Evolutionary conservation across 2,888 invertebrate species (phyloP), one percentile per base, ranked within the genome.

Genomic region (Copidosoma aretas): DNA sequence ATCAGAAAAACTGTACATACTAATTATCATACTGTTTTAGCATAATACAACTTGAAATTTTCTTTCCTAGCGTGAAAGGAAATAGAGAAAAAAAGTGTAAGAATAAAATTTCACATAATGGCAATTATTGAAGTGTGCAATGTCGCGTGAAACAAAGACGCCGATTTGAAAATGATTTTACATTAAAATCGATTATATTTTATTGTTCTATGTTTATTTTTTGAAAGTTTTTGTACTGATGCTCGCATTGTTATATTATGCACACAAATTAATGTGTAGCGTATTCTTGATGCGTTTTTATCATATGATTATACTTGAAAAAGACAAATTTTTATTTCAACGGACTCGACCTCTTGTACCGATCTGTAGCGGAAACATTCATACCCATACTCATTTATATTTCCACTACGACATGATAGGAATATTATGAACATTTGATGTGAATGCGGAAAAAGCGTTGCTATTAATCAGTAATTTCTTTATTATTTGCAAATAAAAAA

Each of bases 1-100:
- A 70, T 73, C 71, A 75, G 66, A 69, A 53, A 53, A 24, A 67
- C 67, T 68, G 67, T 68, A 70, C 67, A 71, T 70, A n/a, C n/a
- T n/a, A 66, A 32, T 32, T 69, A 67, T 54, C 49, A 51, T 67
- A 71, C 46, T 61, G 67, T 71, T 71, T 54, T 71, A 71, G 71
- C 24, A 19, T 46, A 49, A 65, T 71, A 65, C 67, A 62, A 19
- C 67, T 71, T 43, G 15, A 46, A 70, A 67, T 46, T 70, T 67
- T 67, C 60, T 70, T 64, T 70, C 60, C 60, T 67, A 67, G 52
- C 56, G 53, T 57, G 24, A 67, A 68, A 62, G 58, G 19, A 67
- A 64, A 58, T 65, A 68, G 59, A 39, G 52, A 68, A 64, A 67
- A 64, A n/a, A 64, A 64, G 54, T 56, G 17, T 49, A 64, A 61